A percentile compares a stretch with the other conserved stretches of the same genome.
Evolutionary conservation across 2,888 invertebrate species (phyloP).

Genomic region (Margaritifera margaritifera): DNA sequence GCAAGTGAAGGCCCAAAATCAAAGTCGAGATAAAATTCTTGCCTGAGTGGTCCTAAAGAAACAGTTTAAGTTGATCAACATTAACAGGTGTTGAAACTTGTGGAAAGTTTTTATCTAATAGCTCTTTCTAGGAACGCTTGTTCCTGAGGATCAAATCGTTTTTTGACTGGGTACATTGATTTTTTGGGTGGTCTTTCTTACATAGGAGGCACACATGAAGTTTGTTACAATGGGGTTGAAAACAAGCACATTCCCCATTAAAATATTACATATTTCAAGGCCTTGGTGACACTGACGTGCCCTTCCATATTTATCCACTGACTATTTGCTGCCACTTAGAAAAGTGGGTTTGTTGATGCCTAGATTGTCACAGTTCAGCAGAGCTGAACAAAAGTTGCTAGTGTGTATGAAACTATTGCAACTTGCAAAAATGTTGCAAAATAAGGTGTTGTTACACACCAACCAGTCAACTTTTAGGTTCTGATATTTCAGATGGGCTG

Average conservation of each 20-base stretch:
- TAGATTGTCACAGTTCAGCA: too few species aligned
- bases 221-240: neutral
- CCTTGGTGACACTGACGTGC: neutral
- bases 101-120: neutral
- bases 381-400: conserved; percentile 1
- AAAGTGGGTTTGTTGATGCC: neutral
- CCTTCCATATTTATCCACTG: neutral
- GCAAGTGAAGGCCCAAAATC: conserved; percentile 4
- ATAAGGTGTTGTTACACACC: conserved; percentile 1
- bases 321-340: neutral
- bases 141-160: too few species aligned
- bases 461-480: conserved; percentile 2
- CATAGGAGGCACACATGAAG: neutral
- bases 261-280: conserved; percentile 1
- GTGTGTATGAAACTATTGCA: conserved; percentile 1
- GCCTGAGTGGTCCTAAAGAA: conserved; percentile 8
- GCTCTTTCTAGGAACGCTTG: too few species aligned
- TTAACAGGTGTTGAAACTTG: conserved; percentile 5
- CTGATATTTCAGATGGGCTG: too few species aligned
- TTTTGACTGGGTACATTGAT: too few species aligned
- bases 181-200: neutral
- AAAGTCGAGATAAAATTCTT: neutral
- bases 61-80: neutral
- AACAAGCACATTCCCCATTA: neutral
- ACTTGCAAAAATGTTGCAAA: conserved; percentile 3